phyloP scores from a whole-genome alignment of 2,113 vertebrate genomes.

The Grammomys dolichurus region DNA sequence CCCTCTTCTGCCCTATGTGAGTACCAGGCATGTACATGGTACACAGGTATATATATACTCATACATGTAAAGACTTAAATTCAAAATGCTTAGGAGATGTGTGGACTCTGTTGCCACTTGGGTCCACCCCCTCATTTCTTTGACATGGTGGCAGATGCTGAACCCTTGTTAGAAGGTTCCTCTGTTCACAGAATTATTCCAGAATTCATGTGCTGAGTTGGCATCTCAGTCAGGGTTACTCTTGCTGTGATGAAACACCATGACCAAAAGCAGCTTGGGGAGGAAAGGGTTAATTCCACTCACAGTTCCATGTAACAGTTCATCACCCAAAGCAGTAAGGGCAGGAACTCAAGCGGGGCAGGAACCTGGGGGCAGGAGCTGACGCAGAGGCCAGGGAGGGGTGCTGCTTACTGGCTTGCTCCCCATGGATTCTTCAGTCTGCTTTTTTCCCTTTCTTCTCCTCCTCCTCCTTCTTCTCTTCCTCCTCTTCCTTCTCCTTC shows the following conservation, averaged over 20 bases:
- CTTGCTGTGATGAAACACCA: not conserved
- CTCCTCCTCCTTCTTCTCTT: rapidly evolving
- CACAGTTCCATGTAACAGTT: not conserved
- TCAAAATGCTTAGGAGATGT: not conserved
- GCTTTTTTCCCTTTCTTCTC: not conserved
- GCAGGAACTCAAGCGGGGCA: not conserved
- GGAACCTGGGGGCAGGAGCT: not conserved
- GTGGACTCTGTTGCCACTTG: not conserved
- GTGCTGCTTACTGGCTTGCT: not conserved
- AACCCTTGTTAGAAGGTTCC: not conserved
- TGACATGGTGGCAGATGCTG: not conserved
- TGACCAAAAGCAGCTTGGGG: not conserved
- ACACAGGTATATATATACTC: not conserved
- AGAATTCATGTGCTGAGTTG: not conserved
- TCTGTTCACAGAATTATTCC: not conserved
- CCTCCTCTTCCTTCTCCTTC: rapidly evolving
- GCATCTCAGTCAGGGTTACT: not conserved
- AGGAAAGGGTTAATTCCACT: not conserved
- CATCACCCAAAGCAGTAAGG: not conserved
- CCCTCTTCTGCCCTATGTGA: not conserved
- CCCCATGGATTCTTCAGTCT: too few species aligned
- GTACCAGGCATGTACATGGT: too few species aligned
- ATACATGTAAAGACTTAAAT: too few species aligned
- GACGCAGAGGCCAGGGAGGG: not conserved
- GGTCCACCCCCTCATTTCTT: not conserved